Base-by-base conservation (phyloP, 2,888 invertebrate genomes). In the Anthophora plumipes region DNA sequence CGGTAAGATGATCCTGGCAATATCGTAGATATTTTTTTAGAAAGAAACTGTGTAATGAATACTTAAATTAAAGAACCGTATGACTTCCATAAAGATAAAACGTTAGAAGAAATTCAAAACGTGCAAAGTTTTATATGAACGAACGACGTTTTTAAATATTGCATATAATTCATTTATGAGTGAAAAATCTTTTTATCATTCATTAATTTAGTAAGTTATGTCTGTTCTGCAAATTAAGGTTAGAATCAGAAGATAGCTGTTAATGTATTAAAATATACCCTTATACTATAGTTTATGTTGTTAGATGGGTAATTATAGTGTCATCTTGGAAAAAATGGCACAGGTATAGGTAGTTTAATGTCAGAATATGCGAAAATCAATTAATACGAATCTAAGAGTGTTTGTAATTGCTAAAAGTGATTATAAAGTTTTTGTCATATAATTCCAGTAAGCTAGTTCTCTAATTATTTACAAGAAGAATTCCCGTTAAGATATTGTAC, bases 1-100 rank as follows among this genome's bases (percentile, higher is more conserved):
- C 69, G 55, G 84, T 85, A 86, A 85, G 73, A 80, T 70, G 77
- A 85, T 84, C 80, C 63, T 82, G 68, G 73, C 41, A 73, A 77
- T 82, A 82, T 82, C 68, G 54, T 69, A 73, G 72, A 76, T 82
- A 66, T 69, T 82, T 81, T 70, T 81, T 72, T 71, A 61, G 57
- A 52, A 75, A 63, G 68, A 64, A 67, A 48, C 57, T 71, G 63
- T 80, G 54, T 71, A 71, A 80, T 71, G 67, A 68, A 75, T 80
- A 68, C 55, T 71, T 71, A 60, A 54, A 81, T 71, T 63, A 67
- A 14, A 57, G 37, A 48, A 57, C 25, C 41, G 25, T 37, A 22
- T 39, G 66, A 60, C 37, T 39, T 22, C 12, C 46, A 22, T 43
- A 22, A 61, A 59, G 43, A 46, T 46, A 48, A 75, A 75, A 70